Evolutionary conservation across 2,888 invertebrate genomes (phyloP).

Genomic region (Odontocolon sp.): DNA sequence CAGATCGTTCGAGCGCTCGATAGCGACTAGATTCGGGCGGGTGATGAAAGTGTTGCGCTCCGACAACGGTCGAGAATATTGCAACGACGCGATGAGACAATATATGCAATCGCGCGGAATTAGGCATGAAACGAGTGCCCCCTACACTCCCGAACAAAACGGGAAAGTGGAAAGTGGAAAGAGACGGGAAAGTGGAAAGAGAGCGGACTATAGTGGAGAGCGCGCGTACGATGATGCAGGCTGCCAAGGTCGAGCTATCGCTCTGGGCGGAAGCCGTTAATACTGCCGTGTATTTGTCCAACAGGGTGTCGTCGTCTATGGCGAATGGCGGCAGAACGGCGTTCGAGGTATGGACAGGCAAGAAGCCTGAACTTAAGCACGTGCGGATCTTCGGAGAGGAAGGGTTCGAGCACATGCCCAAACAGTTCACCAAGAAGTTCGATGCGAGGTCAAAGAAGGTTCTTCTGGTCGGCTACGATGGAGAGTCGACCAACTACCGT

Average conservation of each 20-base stretch:
- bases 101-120: constrained; percentile 45
- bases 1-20: constrained; percentile 11
- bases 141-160: constrained; percentile 58
- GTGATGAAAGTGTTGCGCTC: constrained; percentile 31
- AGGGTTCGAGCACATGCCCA: constrained; percentile 58
- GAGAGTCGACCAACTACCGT: constrained; percentile 42
- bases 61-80: constrained; percentile 58
- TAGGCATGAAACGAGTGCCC: constrained; percentile 14
- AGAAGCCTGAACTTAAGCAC: constrained; percentile 55
- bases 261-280: constrained; percentile 65
- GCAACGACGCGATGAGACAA: constrained; percentile 21
- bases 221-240: constrained; percentile 50
- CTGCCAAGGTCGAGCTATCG: too few species aligned
- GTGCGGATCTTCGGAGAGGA: constrained; percentile 56
- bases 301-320: constrained; percentile 33
- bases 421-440: constrained; percentile 55
- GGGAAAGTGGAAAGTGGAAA: constrained; percentile 51
- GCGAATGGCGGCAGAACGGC: constrained; percentile 7
- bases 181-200: constrained; percentile 50
- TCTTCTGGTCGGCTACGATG: constrained; percentile 52
- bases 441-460: constrained; percentile 62
- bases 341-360: constrained; percentile 37
- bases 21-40: constrained; percentile 39
- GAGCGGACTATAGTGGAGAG: constrained; percentile 56
- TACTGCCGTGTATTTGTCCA: constrained; percentile 62